Percentiles rank a stretch among this genome's conserved stretches.
Evolutionary conservation across 1,140 invertebrate genomes (phyloP).

Genomic region (Aphis craccivora): DNA sequence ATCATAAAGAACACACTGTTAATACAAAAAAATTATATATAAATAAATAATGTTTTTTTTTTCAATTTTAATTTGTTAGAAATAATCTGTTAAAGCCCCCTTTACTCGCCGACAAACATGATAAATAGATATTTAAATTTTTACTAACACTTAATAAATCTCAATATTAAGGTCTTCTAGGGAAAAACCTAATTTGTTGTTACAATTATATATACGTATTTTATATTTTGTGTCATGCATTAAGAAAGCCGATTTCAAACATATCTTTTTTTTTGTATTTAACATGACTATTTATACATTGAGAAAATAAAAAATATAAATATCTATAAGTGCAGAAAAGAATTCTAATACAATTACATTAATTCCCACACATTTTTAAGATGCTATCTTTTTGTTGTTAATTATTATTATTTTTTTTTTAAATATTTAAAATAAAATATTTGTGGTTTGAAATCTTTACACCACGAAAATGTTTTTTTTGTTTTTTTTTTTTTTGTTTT

Average conservation of each 20-base stretch:
- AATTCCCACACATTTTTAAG: slow-evolving; percentile 41
- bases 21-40: slow-evolving; percentile 46
- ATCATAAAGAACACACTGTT: slow-evolving; percentile 47
- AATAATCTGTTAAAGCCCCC: not conserved
- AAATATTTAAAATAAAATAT: slow-evolving; percentile 48
- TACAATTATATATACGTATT: not conserved
- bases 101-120: slow-evolving; percentile 1
- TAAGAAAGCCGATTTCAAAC: slow-evolving; percentile 38
- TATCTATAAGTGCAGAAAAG: slow-evolving; percentile 36
- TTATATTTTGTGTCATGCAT: not conserved
- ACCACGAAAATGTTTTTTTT: slow-evolving; percentile 16
- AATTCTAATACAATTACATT: slow-evolving; percentile 54
- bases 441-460: slow-evolving; percentile 43
- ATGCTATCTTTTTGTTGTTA: slow-evolving; percentile 44
- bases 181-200: slow-evolving; percentile 43
- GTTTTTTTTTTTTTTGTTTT: slow-evolving; percentile 25
- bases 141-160: slow-evolving; percentile 36
- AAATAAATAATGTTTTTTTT: slow-evolving; percentile 32
- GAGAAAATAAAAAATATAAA: slow-evolving; percentile 50
- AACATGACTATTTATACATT: slow-evolving; percentile 36
- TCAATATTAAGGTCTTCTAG: slow-evolving; percentile 27
- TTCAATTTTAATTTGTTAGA: slow-evolving; percentile 41
- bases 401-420: slow-evolving; percentile 13
- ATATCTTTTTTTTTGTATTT: slow-evolving; percentile 17
- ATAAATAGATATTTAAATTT: slow-evolving; percentile 32